These are phyloP conservation scores for Python bivittatus DNA, from an alignment of 2,113 vertebrate genomes.

Conservation along the genomic window DNA sequence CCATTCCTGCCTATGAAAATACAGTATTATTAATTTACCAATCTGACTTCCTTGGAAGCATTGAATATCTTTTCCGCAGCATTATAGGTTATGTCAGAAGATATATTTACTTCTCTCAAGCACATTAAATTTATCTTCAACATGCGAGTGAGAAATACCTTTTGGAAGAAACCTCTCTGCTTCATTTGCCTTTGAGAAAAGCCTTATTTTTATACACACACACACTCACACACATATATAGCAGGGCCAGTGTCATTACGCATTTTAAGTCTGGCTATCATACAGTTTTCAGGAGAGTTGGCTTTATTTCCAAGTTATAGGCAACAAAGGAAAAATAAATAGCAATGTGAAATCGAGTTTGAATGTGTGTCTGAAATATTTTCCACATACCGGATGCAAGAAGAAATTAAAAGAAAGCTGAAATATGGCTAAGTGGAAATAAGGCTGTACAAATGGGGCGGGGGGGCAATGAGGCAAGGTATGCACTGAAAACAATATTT, in stretches of 20 bases:
- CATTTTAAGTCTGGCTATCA: conserved; percentile 27
- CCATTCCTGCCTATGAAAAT: not conserved
- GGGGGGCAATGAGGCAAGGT: not conserved
- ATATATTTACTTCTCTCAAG: conserved; percentile 25
- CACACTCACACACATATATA: not conserved
- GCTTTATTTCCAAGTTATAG: not conserved
- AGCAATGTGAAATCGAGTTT: conserved; percentile 27
- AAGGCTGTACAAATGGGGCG: not conserved
- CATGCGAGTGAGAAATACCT: not conserved
- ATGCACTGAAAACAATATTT: not conserved
- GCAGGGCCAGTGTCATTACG: conserved; percentile 18
- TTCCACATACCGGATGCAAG: conserved; percentile 5
- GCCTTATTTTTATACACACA: not conserved
- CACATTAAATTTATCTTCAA: conserved; percentile 4
- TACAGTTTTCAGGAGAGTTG: conserved; percentile 3
- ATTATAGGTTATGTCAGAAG: not conserved
- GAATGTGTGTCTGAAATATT: conserved; percentile 21
- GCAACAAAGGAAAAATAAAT: not conserved
- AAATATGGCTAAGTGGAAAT: conserved; percentile 9
- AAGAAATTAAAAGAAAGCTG: not conserved
- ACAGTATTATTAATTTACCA: not conserved
- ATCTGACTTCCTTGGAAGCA: not conserved
- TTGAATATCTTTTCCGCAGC: not conserved
- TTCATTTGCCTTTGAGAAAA: conserved; percentile 36
- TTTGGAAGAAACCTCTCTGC: not conserved